These are phyloP conservation scores for Rhopalosiphum maidis DNA, from an alignment of 1,140 invertebrate genomes.

Conservation along the genomic window DNA sequence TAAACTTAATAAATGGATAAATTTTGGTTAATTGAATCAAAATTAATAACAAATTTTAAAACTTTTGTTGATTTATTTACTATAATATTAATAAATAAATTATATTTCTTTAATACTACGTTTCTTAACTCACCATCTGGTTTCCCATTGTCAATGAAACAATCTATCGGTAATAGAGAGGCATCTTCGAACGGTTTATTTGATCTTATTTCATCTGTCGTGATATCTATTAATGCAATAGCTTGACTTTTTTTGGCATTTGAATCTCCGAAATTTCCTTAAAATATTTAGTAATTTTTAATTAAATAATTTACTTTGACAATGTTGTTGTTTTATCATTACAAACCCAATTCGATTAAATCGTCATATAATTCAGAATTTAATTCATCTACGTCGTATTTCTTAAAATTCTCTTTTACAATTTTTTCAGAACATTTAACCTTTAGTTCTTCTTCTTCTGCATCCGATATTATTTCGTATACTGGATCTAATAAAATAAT, in stretches of 20 bases:
- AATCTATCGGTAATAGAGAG: neutral
- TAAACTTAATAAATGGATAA: neutral
- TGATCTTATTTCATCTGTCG: neutral
- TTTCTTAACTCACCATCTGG: neutral
- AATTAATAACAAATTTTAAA: neutral
- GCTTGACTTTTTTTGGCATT: neutral
- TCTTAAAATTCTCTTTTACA: neutral
- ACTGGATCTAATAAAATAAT: neutral
- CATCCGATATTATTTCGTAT: neutral
- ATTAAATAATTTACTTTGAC: neutral
- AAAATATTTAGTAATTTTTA: neutral
- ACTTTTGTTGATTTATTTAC: too few relatives aligned
- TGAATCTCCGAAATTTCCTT: neutral
- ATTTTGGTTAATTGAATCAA: neutral
- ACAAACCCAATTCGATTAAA: neutral
- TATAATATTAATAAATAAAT: too few relatives aligned
- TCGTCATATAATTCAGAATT: neutral
- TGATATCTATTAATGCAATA: neutral
- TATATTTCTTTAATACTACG: too few relatives aligned
- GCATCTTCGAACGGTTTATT: neutral
- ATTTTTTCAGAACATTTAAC: neutral
- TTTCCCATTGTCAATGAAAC: neutral
- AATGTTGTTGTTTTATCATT: neutral
- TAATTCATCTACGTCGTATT: neutral
- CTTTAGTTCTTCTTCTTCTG: neutral